Conservation (phyloP, 2,797 vertebrate species). For the Podarcis siculus region DNA sequence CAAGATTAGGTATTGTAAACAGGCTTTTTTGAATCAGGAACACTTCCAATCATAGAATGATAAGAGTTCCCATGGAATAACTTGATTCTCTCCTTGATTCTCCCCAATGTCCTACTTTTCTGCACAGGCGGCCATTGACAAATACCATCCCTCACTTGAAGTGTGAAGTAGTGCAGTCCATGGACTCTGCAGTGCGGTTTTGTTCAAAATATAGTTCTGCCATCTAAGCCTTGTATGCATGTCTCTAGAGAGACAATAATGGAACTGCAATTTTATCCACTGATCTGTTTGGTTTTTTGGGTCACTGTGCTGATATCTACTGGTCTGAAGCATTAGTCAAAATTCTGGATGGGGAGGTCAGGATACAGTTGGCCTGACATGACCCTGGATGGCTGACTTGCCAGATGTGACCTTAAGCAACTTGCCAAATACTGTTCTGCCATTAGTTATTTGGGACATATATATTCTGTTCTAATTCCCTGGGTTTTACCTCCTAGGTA, state of each 20-base stretch:
- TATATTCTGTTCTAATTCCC: neutral
- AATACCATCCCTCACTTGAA: neutral
- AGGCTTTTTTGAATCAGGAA: neutral
- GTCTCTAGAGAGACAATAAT: neutral
- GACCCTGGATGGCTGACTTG: neutral
- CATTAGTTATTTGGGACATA: neutral
- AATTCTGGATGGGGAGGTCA: neutral
- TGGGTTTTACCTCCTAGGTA: constrained; percentile 76
- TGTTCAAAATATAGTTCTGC: neutral
- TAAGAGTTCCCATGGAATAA: neutral
- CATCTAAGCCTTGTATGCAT: neutral
- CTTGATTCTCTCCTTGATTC: neutral
- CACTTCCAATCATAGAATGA: too few species aligned
- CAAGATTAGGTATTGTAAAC: neutral
- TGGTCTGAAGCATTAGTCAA: constrained; percentile 5
- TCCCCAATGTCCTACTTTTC: neutral
- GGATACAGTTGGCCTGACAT: constrained; percentile 12
- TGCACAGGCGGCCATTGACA: neutral
- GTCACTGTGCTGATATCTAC: neutral
- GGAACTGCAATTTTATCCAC: constrained; percentile 5
- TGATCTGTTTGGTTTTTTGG: constrained; percentile 24
- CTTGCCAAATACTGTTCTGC: neutral
- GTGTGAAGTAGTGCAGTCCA: neutral
- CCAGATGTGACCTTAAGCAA: constrained; percentile 14
- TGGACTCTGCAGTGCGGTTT: neutral